A percentile compares a stretch with the other conserved stretches of the same genome.
Evolutionary conservation across 1,140 invertebrate species (phyloP).

Genomic region (Ridgeia piscesae): DNA sequence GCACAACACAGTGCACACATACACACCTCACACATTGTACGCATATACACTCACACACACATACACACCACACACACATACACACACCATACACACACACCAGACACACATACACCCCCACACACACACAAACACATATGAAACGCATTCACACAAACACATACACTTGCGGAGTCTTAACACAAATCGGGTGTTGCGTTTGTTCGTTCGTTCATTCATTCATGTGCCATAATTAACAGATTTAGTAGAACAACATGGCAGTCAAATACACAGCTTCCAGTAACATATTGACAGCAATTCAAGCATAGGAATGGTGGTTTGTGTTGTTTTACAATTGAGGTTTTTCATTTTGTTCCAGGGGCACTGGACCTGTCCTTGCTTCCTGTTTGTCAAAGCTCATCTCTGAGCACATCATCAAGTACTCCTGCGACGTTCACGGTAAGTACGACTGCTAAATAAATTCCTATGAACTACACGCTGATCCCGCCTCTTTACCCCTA

Average conservation of each 20-base stretch:
- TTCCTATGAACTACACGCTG: neutral
- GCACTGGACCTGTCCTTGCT: neutral
- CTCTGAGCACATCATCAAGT: slow-evolving; percentile 3
- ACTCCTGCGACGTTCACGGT: slow-evolving; percentile 11
- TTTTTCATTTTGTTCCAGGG: neutral
- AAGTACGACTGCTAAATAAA: neutral
- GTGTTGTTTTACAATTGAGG: neutral
- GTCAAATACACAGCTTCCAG: no score
- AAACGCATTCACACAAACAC: neutral
- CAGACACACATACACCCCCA: no score
- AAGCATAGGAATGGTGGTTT: neutral
- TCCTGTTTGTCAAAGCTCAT: slow-evolving; percentile 17
- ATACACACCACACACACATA: neutral
- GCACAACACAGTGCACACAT: neutral
- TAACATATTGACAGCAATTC: no score
- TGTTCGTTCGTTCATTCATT: no score
- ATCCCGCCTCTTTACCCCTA: no score
- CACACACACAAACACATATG: neutral
- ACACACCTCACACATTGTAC: neutral
- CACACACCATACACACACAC: neutral
- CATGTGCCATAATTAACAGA: no score
- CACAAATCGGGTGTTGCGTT: no score
- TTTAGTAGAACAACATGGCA: no score
- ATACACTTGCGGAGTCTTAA: no score
- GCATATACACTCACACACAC: no score